Evolutionary conservation across 2,797 vertebrate species (phyloP), one percentile per base, ranked within the genome.

Genomic region (Myripristis murdjan): DNA sequence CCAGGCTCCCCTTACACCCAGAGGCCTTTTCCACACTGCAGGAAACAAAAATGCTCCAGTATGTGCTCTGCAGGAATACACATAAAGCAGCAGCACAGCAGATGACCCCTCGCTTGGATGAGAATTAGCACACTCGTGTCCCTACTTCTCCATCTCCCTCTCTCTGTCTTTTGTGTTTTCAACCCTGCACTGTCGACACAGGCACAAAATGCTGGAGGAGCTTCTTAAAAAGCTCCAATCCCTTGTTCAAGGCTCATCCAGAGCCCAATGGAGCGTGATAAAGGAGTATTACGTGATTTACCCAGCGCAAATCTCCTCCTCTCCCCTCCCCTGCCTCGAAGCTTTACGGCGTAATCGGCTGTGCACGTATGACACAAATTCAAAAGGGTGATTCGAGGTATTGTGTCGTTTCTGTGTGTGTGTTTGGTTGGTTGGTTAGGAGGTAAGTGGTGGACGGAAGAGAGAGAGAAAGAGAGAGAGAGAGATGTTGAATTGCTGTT

Each of bases 201-300:
- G 28, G 26, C 43, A 62, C 26, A 66, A 18, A 63, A 4, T n/a
- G 33, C 60, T 8, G 22, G 22, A 53, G 46, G 15, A 53, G 59
- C 43, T 28, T 18, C 31, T 49, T 8, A 22, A 14, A 68, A 46
- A 55, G 47, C 64, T 64, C 20, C 58, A n/a, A 49, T 26, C 24
- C 6, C 28, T 58, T 33, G 53, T 68, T 43, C 39, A 28, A 48
- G 16, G 4, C 48, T 48, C 44, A 0, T 14, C 2, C 43, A 31
- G 54, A 49, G 43, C 33, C 56, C 51, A 54, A 43, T 5, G 46
- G 59, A 70, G 70, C 74, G 14, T 56, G 64, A 63, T 39, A 62
- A 69, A 73, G 68, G 43, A 46, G 47, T 18, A 57, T 65, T 69
- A 60, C 24, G 41, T 70, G 73, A 22, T 70, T 73, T 60, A 51